These are phyloP conservation scores for Actenoides lindsayi DNA, from an alignment of 2,113 vertebrate species.

Conservation along the genomic window DNA sequence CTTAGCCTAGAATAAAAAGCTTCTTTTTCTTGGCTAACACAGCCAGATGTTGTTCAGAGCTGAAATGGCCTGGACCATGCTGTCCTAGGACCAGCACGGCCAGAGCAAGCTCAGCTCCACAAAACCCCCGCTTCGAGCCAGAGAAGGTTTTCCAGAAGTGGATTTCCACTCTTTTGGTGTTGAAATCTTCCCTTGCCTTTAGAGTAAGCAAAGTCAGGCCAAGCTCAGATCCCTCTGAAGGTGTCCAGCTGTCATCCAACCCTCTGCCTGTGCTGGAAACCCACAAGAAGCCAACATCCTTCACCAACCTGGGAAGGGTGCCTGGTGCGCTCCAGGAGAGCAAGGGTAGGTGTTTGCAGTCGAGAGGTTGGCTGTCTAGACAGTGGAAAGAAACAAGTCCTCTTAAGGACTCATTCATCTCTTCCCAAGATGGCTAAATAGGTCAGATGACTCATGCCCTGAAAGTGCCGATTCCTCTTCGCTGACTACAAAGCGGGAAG, in stretches of 20 bases:
- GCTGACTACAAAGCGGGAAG: background rate
- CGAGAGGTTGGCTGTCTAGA: slow-evolving; percentile 37
- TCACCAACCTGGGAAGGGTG: background rate
- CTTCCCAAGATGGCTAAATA: slow-evolving; percentile 54
- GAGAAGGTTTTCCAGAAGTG: background rate
- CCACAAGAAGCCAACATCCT: background rate
- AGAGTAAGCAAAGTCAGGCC: background rate
- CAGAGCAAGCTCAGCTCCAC: background rate
- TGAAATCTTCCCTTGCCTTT: background rate
- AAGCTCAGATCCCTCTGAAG: background rate
- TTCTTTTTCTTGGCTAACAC: background rate
- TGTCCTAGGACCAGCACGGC: background rate
- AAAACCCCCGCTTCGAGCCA: background rate
- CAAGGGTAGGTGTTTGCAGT: slow-evolving; percentile 13
- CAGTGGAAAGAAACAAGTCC: slow-evolving; percentile 35
- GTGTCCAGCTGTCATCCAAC: background rate
- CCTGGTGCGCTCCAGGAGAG: background rate
- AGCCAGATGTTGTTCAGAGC: background rate
- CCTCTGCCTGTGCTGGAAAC: background rate
- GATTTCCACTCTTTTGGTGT: background rate
- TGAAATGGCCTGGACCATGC: background rate
- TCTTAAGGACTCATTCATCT: slow-evolving; percentile 46
- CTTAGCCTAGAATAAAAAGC: background rate
- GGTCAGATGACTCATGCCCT: slow-evolving; percentile 61
- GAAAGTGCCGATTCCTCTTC: slow-evolving; percentile 13